Conservation (phyloP, 2,113 vertebrate species). For the Cyprinodon variegatus region DNA sequence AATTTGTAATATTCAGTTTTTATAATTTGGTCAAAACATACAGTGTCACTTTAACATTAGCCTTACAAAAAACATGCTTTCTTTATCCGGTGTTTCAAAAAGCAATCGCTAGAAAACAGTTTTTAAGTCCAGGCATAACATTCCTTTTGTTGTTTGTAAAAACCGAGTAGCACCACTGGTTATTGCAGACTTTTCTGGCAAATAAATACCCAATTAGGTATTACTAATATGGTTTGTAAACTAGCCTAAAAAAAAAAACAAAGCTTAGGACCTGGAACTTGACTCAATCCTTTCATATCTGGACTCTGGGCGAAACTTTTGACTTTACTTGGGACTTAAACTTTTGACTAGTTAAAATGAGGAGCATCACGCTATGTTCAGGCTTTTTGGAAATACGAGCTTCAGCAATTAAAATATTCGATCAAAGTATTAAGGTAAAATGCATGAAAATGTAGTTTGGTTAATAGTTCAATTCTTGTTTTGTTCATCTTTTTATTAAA, state of each 20-base stretch:
- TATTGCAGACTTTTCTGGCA: neutral
- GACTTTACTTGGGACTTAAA: neutral
- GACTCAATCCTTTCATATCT: neutral
- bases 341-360: neutral
- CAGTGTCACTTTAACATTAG: neutral
- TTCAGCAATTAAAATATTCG: conserved; percentile 29
- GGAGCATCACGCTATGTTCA: conserved; percentile 12
- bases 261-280: neutral
- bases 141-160: neutral
- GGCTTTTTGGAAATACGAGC: conserved; percentile 29
- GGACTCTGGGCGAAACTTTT: neutral
- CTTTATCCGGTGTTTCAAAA: neutral
- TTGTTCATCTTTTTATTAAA: conserved; percentile 35
- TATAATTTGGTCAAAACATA: neutral
- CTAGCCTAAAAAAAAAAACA: neutral
- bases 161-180: neutral
- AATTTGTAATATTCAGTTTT: neutral
- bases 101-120: neutral
- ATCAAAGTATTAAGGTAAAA: conserved; percentile 39
- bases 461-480: conserved; percentile 27
- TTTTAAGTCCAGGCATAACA: neutral
- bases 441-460: conserved; percentile 59
- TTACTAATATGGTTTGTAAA: neutral
- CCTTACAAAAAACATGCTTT: neutral
- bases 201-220: neutral